phyloP scores from a whole-genome alignment of 1,140 invertebrate genomes.

The Paramacrobiotus metropolitanus region DNA sequence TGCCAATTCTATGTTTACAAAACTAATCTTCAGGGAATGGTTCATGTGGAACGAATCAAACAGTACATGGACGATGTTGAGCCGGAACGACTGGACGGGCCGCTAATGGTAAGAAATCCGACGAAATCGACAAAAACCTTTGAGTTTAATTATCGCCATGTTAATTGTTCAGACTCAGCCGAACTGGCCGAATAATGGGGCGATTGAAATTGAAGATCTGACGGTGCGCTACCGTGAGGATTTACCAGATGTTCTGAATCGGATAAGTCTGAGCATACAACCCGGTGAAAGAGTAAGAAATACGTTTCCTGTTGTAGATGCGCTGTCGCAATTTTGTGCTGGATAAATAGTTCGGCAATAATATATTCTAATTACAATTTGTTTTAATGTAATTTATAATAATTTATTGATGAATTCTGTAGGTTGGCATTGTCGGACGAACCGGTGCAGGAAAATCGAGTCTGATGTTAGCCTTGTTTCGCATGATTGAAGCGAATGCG shows the following conservation, averaged over 20 bases:
- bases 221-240: constrained; percentile 23
- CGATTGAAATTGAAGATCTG: constrained; percentile 21
- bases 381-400: constrained; percentile 35
- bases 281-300: constrained; percentile 56
- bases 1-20: too few relatives aligned
- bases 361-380: too few relatives aligned
- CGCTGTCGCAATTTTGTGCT: too few relatives aligned
- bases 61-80: constrained; percentile 40
- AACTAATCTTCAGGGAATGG: constrained; percentile 40
- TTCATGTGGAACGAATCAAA: constrained; percentile 69
- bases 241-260: constrained; percentile 38
- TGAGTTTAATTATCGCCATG: not conserved
- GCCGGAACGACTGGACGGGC: not conserved
- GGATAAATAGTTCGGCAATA: too few relatives aligned
- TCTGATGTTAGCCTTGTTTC: constrained; percentile 30
- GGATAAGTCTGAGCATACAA: constrained; percentile 42
- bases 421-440: constrained; percentile 40
- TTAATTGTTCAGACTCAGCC: not conserved
- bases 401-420: too few relatives aligned
- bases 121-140: not conserved
- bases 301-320: too few relatives aligned
- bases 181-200: constrained; percentile 25
- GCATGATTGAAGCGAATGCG: constrained; percentile 25
- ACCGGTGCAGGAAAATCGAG: constrained; percentile 80
- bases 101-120: not conserved